Percentiles rank a stretch among this genome's conserved stretches.
Conservation (phyloP, 1,140 invertebrate genomes). For the Diorhabda elongata region DNA sequence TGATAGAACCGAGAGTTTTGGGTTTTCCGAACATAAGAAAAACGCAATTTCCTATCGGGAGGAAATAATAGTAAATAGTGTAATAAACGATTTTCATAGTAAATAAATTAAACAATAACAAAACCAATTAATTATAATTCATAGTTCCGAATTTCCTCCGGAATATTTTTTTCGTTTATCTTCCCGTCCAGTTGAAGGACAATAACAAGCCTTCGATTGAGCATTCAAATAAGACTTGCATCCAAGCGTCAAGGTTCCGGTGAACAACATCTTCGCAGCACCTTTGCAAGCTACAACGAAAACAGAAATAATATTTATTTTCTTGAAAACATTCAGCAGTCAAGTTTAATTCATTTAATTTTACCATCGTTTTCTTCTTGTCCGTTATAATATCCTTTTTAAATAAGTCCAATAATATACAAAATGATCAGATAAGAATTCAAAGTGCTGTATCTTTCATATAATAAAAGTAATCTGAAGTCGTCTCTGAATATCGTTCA, state of each 20-base stretch:
- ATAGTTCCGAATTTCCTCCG: conserved; percentile 12
- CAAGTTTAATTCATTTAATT: neutral
- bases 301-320: neutral
- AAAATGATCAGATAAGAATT: too few species aligned
- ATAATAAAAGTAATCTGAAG: too few species aligned
- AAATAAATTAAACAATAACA: neutral
- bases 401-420: neutral
- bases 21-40: too few species aligned
- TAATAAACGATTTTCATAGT: too few species aligned
- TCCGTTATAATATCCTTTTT: neutral
- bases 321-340: neutral
- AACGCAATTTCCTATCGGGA: too few species aligned
- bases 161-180: conserved; percentile 52
- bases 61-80: too few species aligned
- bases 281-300: conserved; percentile 67
- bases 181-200: conserved; percentile 49
- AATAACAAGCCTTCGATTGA: conserved; percentile 74
- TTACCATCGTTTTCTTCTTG: neutral
- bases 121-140: neutral
- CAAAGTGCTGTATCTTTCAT: too few species aligned
- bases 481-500: too few species aligned
- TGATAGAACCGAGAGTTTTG: too few species aligned
- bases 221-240: conserved; percentile 79
- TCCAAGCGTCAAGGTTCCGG: conserved; percentile 74
- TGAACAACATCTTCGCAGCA: conserved; percentile 77